Percentiles rank a stretch among this genome's conserved stretches.
Evolutionary conservation across 2,888 invertebrate species (phyloP).

Genomic region (Eueremaeus valkanovi): DNA sequence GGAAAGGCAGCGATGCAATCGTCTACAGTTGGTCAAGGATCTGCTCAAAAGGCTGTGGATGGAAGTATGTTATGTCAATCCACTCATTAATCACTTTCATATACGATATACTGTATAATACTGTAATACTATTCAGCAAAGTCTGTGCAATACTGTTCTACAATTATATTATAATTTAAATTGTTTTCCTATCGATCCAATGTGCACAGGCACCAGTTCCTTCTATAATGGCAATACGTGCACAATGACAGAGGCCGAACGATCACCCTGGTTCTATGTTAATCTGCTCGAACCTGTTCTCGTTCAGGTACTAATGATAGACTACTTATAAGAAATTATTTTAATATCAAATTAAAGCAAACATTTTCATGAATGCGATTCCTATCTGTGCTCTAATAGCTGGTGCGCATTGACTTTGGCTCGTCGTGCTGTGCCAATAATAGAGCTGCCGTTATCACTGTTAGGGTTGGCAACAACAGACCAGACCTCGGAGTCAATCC

Average conservation of each 20-base stretch:
- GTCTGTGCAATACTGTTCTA: background rate
- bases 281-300: conserved; percentile 89
- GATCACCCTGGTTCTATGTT: conserved; percentile 89
- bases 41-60: conserved; percentile 84
- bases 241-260: conserved; percentile 72
- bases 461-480: conserved; percentile 85
- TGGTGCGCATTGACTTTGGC: conserved; percentile 47
- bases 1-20: conserved; percentile 94
- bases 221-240: conserved; percentile 78
- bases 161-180: too few species aligned
- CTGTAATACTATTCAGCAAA: too few species aligned
- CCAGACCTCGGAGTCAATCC: conserved; percentile 88
- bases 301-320: conserved; percentile 62
- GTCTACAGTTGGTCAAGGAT: conserved; percentile 73
- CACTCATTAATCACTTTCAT: too few species aligned
- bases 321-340: background rate
- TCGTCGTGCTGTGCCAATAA: conserved; percentile 46
- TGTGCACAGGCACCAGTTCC: conserved; percentile 67
- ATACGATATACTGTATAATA: too few species aligned
- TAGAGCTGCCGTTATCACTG: conserved; percentile 76
- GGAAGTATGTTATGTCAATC: conserved; percentile 60
- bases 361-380: background rate
- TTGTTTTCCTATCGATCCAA: too few species aligned
- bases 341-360: background rate
- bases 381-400: conserved; percentile 3